Evolutionary conservation across 2,797 vertebrate genomes (phyloP).

Genomic region (Brachyalestes nurse): DNA sequence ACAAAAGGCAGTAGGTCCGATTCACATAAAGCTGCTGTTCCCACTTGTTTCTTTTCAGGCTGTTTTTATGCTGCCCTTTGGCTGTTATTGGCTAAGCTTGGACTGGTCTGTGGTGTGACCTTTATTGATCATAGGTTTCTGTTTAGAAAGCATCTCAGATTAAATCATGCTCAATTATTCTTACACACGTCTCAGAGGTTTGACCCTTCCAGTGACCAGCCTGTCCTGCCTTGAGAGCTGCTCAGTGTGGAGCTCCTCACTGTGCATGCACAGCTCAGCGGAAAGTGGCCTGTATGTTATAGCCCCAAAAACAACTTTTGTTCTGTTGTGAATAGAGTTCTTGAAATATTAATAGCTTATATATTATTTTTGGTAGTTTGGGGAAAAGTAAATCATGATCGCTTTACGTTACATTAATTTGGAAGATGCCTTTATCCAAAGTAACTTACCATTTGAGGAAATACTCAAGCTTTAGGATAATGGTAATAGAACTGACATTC

Average conservation of each 20-base stretch:
- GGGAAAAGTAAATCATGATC: too few relatives aligned
- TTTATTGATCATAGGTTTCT: constrained; percentile 1
- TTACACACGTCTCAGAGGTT: background rate
- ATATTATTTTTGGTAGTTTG: too few relatives aligned
- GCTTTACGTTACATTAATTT: too few relatives aligned
- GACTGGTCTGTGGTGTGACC: background rate
- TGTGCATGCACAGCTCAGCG: background rate
- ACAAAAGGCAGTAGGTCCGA: background rate
- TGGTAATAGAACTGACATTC: too few relatives aligned
- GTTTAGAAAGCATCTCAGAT: constrained; percentile 1
- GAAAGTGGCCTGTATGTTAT: background rate
- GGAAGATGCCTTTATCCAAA: too few relatives aligned
- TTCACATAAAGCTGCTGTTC: background rate
- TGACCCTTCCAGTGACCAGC: background rate
- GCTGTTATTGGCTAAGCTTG: background rate
- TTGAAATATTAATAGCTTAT: too few relatives aligned
- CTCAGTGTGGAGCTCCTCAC: background rate
- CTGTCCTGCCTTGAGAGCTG: background rate
- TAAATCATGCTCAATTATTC: background rate
- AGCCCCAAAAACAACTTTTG: background rate
- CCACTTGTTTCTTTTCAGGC: background rate
- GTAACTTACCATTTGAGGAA: too few relatives aligned
- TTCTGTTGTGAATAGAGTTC: too few relatives aligned
- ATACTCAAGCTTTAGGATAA: too few relatives aligned
- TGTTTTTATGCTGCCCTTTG: background rate